Conservation (phyloP, 1,140 invertebrate genomes). For the Brachionus rubens region DNA sequence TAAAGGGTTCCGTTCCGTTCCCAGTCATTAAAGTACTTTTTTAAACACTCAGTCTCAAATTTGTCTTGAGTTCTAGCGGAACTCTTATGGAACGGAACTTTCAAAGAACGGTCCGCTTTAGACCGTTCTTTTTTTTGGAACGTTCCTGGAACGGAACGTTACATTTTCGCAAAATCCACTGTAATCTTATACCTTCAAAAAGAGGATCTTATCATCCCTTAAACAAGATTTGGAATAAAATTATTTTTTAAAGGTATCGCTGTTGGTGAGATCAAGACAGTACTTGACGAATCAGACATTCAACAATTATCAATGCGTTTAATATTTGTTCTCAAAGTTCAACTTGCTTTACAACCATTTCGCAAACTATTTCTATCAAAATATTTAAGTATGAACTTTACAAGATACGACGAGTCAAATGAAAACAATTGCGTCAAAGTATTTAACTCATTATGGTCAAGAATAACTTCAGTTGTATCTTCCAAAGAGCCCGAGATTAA, state of each 20-base stretch:
- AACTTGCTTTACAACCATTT: conserved; percentile 35
- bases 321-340: conserved; percentile 44
- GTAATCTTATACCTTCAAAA: too few relatives aligned
- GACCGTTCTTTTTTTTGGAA: too few relatives aligned
- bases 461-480: background rate
- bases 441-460: background rate
- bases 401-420: background rate
- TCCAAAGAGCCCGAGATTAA: conserved; percentile 41
- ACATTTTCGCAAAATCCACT: too few relatives aligned
- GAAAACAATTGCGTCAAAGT: background rate
- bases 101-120: too few relatives aligned
- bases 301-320: conserved; percentile 43
- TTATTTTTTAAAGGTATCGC: conserved; percentile 44
- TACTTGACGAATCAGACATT: conserved; percentile 36
- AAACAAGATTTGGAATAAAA: too few relatives aligned
- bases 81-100: too few relatives aligned
- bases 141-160: too few relatives aligned
- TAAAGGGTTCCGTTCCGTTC: too few relatives aligned
- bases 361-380: background rate
- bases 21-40: too few relatives aligned
- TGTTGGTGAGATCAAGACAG: conserved; percentile 44
- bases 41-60: too few relatives aligned
- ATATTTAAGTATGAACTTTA: conserved; percentile 31
- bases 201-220: too few relatives aligned
- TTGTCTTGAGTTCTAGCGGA: too few relatives aligned